A percentile compares a stretch with the other conserved stretches of the same genome.
Evolutionary conservation across 2,113 vertebrate species (phyloP).

Genomic region (Pedionomus torquatus): DNA sequence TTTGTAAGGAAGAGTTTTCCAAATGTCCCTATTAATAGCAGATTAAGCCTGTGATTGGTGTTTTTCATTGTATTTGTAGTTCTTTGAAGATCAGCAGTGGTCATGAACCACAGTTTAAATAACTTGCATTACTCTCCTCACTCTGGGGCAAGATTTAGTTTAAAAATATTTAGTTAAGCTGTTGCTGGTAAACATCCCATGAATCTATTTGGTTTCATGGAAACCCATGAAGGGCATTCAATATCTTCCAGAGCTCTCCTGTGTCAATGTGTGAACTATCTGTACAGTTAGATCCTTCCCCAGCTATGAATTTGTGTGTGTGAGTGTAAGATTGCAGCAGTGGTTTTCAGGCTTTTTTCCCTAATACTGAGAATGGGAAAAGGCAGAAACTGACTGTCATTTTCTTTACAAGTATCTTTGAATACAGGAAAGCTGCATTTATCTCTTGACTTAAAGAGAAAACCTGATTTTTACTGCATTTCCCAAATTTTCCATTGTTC

Average conservation of each 20-base stretch:
- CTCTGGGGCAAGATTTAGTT: background rate
- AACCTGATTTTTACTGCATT: background rate
- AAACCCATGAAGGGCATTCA: background rate
- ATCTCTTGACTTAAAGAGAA: background rate
- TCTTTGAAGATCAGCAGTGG: background rate
- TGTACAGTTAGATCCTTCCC: background rate
- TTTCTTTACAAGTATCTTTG: background rate
- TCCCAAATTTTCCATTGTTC: background rate
- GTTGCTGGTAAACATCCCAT: background rate
- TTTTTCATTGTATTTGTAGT: background rate
- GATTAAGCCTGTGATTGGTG: background rate
- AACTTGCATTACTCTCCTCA: background rate
- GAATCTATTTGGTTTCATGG: background rate
- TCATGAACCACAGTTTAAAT: background rate
- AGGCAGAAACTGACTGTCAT: background rate
- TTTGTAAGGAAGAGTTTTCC: background rate
- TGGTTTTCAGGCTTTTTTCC: background rate
- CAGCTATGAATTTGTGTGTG: background rate
- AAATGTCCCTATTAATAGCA: background rate
- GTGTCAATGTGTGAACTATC: background rate
- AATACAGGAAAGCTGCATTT: background rate
- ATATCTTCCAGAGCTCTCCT: background rate
- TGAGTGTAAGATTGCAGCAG: too few species aligned
- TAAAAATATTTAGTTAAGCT: background rate
- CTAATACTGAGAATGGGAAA: background rate